A percentile compares a stretch with the other conserved stretches of the same genome.
These are phyloP conservation scores for Nicator chloris DNA, from an alignment of 2,113 vertebrate species.

Conservation along the genomic window DNA sequence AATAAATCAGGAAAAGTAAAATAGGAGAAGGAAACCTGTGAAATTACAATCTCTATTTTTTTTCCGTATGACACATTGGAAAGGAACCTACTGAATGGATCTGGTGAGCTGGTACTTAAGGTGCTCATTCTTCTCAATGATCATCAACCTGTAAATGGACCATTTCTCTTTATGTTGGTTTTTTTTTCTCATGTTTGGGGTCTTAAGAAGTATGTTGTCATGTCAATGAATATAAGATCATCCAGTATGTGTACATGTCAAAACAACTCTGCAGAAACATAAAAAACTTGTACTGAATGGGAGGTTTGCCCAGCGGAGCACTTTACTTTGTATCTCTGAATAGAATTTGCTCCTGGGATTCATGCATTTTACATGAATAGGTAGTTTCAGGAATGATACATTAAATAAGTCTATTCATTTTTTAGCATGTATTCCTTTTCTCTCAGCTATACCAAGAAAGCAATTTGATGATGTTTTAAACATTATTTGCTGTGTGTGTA, in stretches of 20 bases:
- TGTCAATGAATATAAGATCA: background rate
- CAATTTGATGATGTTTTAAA: slow-evolving; percentile 29
- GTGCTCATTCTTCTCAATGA: background rate
- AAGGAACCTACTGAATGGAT: background rate
- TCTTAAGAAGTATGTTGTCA: background rate
- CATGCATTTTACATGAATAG: slow-evolving; percentile 37
- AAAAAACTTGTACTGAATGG: background rate
- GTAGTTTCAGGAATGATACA: background rate
- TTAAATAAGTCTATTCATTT: slow-evolving; percentile 21
- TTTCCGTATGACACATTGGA: background rate
- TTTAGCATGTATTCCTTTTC: background rate
- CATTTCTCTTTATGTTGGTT: background rate
- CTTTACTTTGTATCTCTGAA: slow-evolving; percentile 7
- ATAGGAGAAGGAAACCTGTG: background rate
- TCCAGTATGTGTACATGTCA: background rate
- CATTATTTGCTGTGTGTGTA: background rate
- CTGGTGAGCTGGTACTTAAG: background rate
- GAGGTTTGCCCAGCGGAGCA: background rate
- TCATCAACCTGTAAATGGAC: background rate
- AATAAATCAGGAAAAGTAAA: background rate
- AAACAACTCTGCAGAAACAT: background rate
- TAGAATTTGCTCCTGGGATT: slow-evolving; percentile 18
- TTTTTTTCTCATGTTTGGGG: background rate
- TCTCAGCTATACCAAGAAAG: background rate
- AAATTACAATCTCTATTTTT: background rate